Evolutionary conservation across 1,140 invertebrate species (phyloP), one percentile per base, ranked within the genome.

Genomic region (Solenopsis fugax): DNA sequence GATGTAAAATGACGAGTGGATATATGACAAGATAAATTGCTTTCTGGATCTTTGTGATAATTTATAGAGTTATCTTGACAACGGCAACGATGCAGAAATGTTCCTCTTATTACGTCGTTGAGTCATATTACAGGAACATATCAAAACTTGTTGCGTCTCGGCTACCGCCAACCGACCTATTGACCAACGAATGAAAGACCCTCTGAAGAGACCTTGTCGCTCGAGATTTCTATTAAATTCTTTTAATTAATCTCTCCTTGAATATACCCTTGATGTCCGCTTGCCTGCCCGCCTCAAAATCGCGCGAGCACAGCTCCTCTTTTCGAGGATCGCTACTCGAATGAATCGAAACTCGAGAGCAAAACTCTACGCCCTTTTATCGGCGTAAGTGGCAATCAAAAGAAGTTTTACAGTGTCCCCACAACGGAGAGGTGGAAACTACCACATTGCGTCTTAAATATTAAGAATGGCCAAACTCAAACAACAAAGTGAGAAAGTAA

Each of bases 211-310:
- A 78, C 13, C 60, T 65, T 41, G 58, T 85, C 73, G 45, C 72
- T 78, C 10, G 73, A 67, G 73, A 85, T 85, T 85, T 78, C 60
- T 50, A 37, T 78, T 56, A 78, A 78, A 77, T 41, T 34, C 21
- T 54, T 45, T 78, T 85, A 85, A 78, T 85, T 85, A 85, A 78
- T 78, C 73, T 78, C 73, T 77, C 29, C n/a, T 41, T n/a, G n/a
- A n/a, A 41, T 67, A 45, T 67, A 45, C 9, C 52, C n/a, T 34
- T 37, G 37, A 21, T 48, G 41, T 24, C 5, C 34, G 21, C 9
- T n/a, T n/a, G 24, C 37, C 21, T 58, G 58, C 41, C 58, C 58
- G 34, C 1, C 10, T 69, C 12, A 69, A 84, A 73, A 84, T 84
- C n/a, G 54, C 67, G 37, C 37, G 16, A 82, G 13, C 48, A 16